Percentiles rank a stretch among this genome's conserved stretches.
Evolutionary conservation across 2,797 vertebrate species (phyloP).

Genomic region (Syncerus caffer): DNA sequence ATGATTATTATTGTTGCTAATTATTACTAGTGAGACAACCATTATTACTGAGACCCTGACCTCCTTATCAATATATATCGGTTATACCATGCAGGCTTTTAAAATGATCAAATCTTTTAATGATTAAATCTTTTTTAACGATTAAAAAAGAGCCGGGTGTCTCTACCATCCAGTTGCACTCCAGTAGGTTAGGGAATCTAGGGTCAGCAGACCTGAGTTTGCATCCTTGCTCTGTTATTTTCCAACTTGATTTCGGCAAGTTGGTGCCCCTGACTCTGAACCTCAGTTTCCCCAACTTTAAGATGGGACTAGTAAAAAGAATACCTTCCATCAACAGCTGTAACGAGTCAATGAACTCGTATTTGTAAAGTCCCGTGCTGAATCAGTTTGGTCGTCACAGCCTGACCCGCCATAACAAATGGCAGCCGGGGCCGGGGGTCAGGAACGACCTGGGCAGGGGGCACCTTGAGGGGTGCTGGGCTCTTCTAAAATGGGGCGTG

Average conservation of each 20-base stretch:
- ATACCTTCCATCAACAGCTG: background rate
- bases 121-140: background rate
- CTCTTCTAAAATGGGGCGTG: background rate
- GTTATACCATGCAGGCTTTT: background rate
- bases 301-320: background rate
- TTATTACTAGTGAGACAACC: rapidly evolving
- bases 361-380: background rate
- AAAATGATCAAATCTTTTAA: background rate
- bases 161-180: background rate
- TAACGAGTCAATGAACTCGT: background rate
- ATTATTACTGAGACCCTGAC: background rate
- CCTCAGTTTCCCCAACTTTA: background rate
- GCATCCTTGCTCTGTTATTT: background rate
- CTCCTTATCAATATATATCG: background rate
- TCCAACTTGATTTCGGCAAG: background rate
- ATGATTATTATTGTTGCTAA: background rate
- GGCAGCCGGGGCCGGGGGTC: background rate
- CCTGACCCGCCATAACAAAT: background rate
- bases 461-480: background rate
- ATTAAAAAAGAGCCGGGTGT: background rate
- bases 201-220: background rate
- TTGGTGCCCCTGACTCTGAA: background rate
- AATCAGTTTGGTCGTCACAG: background rate
- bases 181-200: background rate
- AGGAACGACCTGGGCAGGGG: background rate